These are phyloP conservation scores for Pedionomus torquatus DNA, from an alignment of 2,113 vertebrate genomes.

Conservation along the genomic window DNA sequence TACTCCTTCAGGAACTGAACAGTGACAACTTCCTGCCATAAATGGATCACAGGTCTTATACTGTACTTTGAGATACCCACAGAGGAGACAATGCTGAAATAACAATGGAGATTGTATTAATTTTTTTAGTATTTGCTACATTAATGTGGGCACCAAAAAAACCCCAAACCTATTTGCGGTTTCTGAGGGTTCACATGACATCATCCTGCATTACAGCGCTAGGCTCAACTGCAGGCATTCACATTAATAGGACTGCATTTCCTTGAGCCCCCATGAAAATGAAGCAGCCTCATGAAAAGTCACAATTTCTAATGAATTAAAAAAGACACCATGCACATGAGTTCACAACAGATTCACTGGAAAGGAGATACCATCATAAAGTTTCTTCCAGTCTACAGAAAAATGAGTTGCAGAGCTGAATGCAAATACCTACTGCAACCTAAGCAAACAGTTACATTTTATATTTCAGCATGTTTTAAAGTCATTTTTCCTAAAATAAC, in stretches of 20 bases:
- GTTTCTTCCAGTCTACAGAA: neutral
- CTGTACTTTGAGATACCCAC: neutral
- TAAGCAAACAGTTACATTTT: neutral
- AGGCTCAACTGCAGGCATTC: neutral
- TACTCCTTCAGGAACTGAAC: neutral
- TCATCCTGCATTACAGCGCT: neutral
- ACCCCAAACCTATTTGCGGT: neutral
- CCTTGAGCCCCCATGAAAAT: neutral
- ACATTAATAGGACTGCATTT: neutral
- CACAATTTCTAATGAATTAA: neutral
- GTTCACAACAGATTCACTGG: neutral
- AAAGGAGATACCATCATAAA: neutral
- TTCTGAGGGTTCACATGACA: neutral
- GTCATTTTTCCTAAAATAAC: neutral
- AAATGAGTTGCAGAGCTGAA: neutral
- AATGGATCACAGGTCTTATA: neutral
- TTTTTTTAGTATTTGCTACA: neutral
- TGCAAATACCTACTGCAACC: neutral
- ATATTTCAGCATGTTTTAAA: neutral
- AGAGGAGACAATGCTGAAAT: neutral
- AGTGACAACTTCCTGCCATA: neutral
- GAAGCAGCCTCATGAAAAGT: neutral
- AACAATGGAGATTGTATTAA: neutral
- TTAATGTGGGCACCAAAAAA: neutral
- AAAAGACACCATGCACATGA: neutral